These are phyloP conservation scores for Artibeus lituratus DNA, from an alignment of 2,797 vertebrate genomes.

Conservation along the genomic window DNA sequence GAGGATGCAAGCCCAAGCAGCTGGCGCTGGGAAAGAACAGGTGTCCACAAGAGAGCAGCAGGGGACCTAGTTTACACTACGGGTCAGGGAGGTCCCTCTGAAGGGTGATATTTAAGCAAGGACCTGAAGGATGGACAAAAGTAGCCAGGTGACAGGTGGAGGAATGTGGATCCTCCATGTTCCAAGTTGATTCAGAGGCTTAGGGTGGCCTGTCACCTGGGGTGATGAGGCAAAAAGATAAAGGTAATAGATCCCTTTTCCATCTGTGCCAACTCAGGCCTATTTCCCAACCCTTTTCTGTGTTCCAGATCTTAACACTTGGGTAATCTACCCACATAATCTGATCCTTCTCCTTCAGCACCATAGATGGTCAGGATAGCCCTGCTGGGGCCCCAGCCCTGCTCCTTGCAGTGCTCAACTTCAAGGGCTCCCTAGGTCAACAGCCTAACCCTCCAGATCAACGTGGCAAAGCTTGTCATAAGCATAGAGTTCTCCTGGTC, in stretches of 20 bases:
- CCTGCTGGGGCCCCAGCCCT: background rate
- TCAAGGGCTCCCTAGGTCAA: background rate
- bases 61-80: background rate
- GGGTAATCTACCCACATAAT: conserved; percentile 3
- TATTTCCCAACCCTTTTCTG: background rate
- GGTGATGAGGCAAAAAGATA: conserved; percentile 34
- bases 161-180: background rate
- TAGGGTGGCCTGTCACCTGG: background rate
- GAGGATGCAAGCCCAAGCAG: background rate
- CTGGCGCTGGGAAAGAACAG: background rate
- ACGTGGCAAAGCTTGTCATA: background rate
- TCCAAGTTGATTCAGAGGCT: background rate
- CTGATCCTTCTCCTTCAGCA: background rate
- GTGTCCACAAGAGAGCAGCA: background rate
- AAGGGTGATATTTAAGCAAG: background rate
- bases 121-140: background rate
- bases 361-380: background rate
- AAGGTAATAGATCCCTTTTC: conserved; percentile 37
- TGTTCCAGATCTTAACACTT: conserved; percentile 8
- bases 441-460: background rate
- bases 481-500: background rate
- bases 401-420: background rate
- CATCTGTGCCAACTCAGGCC: background rate
- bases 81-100: background rate
- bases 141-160: background rate